Evolutionary conservation across 2,888 invertebrate species (phyloP).

Genomic region (Polia nebulosa): DNA sequence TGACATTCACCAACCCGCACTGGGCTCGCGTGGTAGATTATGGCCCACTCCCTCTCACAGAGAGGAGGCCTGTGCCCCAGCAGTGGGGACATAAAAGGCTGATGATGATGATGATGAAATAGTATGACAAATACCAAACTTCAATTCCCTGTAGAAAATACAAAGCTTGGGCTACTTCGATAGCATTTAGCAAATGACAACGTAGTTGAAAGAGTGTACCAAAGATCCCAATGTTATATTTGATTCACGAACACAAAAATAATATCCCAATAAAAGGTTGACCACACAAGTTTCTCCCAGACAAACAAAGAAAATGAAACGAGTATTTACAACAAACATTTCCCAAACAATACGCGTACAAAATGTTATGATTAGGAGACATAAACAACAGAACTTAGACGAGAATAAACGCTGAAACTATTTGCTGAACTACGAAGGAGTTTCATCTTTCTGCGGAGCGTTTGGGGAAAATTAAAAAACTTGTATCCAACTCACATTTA

Average conservation of each 20-base stretch:
- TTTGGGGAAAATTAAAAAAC: constrained; percentile 69
- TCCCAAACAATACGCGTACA: constrained; percentile 36
- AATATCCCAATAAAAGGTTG: constrained; percentile 3
- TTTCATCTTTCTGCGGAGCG: constrained; percentile 48
- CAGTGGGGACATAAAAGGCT: too few species aligned
- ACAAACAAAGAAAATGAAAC: constrained; percentile 34
- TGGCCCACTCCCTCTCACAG: too few species aligned
- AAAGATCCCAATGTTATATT: neutral
- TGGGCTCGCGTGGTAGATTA: too few species aligned
- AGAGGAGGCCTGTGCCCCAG: too few species aligned
- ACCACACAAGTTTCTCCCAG: constrained; percentile 6
- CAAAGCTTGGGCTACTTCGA: too few species aligned
- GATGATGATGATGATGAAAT: too few species aligned
- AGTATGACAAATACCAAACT: too few species aligned
- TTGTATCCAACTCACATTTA: constrained; percentile 63
- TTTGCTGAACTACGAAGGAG: constrained; percentile 48
- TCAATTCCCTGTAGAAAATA: too few species aligned
- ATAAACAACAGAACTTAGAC: constrained; percentile 56
- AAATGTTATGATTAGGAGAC: constrained; percentile 50
- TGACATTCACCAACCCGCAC: too few species aligned
- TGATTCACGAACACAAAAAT: neutral
- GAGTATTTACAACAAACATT: constrained; percentile 34
- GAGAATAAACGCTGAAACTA: constrained; percentile 52
- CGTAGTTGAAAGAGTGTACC: neutral
- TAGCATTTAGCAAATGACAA: neutral